Percentiles rank a stretch among this genome's conserved stretches.
Evolutionary conservation across 2,113 vertebrate species (phyloP).

Genomic region (Hystrix cristata): DNA sequence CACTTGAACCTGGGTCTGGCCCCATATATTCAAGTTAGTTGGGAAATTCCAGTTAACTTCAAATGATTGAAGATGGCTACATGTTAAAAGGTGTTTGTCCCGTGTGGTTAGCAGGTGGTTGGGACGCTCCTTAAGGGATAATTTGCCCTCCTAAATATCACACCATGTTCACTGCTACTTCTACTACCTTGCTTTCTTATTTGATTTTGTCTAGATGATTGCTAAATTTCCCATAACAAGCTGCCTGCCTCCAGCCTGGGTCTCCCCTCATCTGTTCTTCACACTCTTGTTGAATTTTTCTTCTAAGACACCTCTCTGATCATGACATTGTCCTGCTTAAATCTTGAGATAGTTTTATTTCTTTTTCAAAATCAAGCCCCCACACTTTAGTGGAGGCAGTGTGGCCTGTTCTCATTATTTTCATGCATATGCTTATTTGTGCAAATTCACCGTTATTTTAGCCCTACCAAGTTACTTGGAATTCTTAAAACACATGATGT

Average conservation of each 20-base stretch:
- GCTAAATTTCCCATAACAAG: not conserved
- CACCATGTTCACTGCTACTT: not conserved
- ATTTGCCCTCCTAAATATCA: not conserved
- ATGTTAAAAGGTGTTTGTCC: not conserved
- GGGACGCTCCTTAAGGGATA: not conserved
- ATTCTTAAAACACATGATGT: slow-evolving; percentile 39
- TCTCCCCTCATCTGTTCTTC: not conserved
- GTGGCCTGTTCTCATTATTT: not conserved
- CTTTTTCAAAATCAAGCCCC: not conserved
- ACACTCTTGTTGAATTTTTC: not conserved
- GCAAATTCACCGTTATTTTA: not conserved
- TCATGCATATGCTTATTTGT: not conserved
- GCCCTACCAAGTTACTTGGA: not conserved
- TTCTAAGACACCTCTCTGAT: not conserved
- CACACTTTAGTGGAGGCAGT: too few species aligned
- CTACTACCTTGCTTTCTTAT: not conserved
- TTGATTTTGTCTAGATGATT: not conserved
- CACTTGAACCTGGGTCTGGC: not conserved
- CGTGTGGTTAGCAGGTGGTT: not conserved
- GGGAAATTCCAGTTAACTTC: not conserved
- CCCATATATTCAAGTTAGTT: not conserved
- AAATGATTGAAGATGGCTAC: not conserved
- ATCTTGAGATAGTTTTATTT: not conserved
- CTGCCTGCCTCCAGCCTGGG: not conserved
- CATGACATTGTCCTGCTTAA: not conserved